A percentile compares a stretch with the other conserved stretches of the same genome.
These are phyloP conservation scores for Panopea generosa DNA, from an alignment of 2,888 invertebrate genomes.

Conservation along the genomic window DNA sequence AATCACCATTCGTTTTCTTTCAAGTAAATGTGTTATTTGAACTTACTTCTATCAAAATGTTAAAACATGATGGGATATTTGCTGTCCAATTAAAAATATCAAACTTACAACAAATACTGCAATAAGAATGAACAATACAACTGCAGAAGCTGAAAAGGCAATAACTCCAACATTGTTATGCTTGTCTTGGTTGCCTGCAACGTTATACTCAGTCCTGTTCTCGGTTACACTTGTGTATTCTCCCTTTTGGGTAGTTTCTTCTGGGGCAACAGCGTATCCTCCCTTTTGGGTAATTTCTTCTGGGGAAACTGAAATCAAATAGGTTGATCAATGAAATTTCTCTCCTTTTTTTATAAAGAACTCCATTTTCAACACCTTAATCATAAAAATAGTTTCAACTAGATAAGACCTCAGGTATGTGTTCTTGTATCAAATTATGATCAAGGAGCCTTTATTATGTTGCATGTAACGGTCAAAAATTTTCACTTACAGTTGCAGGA, in stretches of 20 bases:
- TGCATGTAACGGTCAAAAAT: too few species aligned
- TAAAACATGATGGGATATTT: not conserved
- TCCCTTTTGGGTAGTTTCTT: slow-evolving; percentile 15
- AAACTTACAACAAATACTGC: slow-evolving; percentile 80
- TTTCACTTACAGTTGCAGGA: too few species aligned
- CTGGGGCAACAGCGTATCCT: slow-evolving; percentile 41
- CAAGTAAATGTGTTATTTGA: not conserved
- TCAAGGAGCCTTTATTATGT: too few species aligned
- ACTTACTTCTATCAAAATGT: too few species aligned
- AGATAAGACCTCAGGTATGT: too few species aligned
- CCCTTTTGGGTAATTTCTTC: slow-evolving; percentile 17
- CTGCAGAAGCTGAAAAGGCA: slow-evolving; percentile 91
- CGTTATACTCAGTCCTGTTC: slow-evolving; percentile 20
- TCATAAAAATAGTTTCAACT: too few species aligned
- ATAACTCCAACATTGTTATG: slow-evolving; percentile 89
- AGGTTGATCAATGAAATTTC: too few species aligned
- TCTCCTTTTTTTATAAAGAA: too few species aligned
- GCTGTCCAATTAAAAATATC: not conserved
- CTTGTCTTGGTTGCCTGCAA: slow-evolving; percentile 32
- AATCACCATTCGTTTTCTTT: not conserved
- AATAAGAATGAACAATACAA: slow-evolving; percentile 89
- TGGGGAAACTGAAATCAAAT: too few species aligned
- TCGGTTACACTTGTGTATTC: slow-evolving; percentile 42
- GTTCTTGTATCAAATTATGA: too few species aligned
- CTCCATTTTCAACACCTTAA: too few species aligned